Conservation (phyloP, 2,888 invertebrate genomes). For the Plusia festucae region DNA sequence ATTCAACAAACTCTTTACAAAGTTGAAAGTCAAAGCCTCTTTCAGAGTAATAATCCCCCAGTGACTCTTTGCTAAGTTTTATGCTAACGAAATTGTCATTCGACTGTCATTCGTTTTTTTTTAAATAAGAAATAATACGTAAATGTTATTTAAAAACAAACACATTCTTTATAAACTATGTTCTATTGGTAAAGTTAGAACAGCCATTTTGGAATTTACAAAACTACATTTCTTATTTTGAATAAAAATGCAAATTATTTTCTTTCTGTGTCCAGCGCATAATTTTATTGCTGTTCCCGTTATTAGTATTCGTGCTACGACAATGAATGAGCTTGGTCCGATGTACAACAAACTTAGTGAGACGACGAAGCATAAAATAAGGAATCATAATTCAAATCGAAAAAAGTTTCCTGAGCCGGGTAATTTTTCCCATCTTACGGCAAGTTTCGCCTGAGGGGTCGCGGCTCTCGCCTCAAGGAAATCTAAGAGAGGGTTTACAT, state of each 20-base stretch:
- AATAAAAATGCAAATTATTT: slow-evolving; percentile 41
- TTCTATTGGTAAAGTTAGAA: background rate
- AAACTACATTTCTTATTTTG: slow-evolving; percentile 22
- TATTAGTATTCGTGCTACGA: slow-evolving; percentile 72
- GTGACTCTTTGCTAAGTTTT: slow-evolving; percentile 72
- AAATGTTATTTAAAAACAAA: background rate
- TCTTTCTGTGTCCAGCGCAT: slow-evolving; percentile 35
- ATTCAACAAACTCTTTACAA: slow-evolving; percentile 80
- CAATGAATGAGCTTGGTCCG: slow-evolving; percentile 77
- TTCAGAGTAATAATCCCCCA: slow-evolving; percentile 74
- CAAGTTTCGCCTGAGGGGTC: slow-evolving; percentile 86
- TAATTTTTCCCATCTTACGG: slow-evolving; percentile 89
- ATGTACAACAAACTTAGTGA: slow-evolving; percentile 85
- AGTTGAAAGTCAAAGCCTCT: slow-evolving; percentile 79
- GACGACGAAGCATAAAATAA: slow-evolving; percentile 85
- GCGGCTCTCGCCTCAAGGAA: slow-evolving; percentile 81
- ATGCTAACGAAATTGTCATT: slow-evolving; percentile 70
- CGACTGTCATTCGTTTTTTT: slow-evolving; percentile 49
- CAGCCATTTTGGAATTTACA: background rate
- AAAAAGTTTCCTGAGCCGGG: slow-evolving; percentile 85
- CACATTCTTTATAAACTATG: background rate
- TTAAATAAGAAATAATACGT: slow-evolving; percentile 21
- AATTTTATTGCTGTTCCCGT: slow-evolving; percentile 33
- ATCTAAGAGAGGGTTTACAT: slow-evolving; percentile 88
- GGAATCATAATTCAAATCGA: slow-evolving; percentile 89